phyloP scores from a whole-genome alignment of 2,113 vertebrate genomes.

The Heterocephalus glaber region DNA sequence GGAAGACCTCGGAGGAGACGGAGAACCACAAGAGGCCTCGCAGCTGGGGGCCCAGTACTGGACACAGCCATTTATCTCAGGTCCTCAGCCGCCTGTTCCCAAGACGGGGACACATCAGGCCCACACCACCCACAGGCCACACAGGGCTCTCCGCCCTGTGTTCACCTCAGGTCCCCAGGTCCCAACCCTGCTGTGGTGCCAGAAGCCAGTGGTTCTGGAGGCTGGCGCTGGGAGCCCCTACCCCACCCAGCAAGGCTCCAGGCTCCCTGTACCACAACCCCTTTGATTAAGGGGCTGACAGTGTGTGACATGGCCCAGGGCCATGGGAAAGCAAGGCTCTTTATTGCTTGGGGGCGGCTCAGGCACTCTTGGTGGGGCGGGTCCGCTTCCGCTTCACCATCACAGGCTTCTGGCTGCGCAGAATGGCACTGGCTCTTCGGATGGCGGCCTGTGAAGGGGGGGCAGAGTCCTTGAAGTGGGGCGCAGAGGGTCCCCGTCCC shows the following conservation, averaged over 20 bases:
- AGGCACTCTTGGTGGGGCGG: slow-evolving; percentile 89
- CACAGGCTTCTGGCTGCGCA: slow-evolving; percentile 95
- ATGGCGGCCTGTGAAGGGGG: slow-evolving; percentile 87
- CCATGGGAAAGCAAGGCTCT: background rate
- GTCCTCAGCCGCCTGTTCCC: background rate
- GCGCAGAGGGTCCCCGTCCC: background rate
- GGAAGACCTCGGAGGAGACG: too few species aligned
- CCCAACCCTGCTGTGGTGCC: background rate
- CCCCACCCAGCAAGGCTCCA: background rate
- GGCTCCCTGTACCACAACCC: background rate
- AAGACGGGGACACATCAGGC: background rate
- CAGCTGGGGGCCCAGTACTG: too few species aligned
- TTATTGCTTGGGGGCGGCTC: slow-evolving; percentile 61
- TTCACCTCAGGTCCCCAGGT: rapidly evolving
- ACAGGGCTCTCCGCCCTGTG: too few species aligned
- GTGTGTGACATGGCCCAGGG: rapidly evolving
- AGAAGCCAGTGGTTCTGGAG: background rate
- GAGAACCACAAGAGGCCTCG: too few species aligned
- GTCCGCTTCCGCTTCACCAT: slow-evolving; percentile 94
- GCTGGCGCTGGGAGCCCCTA: background rate
- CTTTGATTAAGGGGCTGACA: background rate
- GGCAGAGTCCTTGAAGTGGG: background rate
- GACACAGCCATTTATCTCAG: background rate
- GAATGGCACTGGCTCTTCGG: slow-evolving; percentile 92
- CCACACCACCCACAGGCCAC: too few species aligned